These are phyloP conservation scores for Tupiocoris notatus DNA, from an alignment of 2,888 invertebrate genomes.

Conservation along the genomic window DNA sequence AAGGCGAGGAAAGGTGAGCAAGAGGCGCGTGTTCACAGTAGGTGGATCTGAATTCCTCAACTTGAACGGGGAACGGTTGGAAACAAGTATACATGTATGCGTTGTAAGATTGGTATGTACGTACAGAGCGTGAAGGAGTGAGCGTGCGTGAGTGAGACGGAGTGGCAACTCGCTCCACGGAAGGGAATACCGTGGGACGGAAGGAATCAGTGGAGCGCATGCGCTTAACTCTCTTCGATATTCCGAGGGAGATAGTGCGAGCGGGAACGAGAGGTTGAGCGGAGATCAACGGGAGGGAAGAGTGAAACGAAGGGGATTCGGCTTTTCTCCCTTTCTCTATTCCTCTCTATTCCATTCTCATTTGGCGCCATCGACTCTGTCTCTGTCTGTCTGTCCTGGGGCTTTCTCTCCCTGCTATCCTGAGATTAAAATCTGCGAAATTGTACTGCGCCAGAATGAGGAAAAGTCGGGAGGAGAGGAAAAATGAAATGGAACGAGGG, in stretches of 20 bases:
- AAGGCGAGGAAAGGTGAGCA: neutral
- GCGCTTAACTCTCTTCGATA: conserved; percentile 38
- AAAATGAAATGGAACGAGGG: neutral
- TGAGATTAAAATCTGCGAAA: conserved; percentile 47
- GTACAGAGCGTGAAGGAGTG: no score
- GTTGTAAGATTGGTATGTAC: no score
- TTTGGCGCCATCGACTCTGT: neutral
- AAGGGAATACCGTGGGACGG: conserved; percentile 16
- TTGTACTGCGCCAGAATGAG: conserved; percentile 39
- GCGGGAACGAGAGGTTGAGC: neutral
- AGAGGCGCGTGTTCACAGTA: no score
- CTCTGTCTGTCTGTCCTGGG: neutral
- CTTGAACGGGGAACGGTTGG: neutral
- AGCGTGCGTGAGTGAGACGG: neutral
- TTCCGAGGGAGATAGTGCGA: conserved; percentile 26
- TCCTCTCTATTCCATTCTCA: neutral
- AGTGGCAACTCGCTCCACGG: conserved; percentile 8
- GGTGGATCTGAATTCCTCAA: no score
- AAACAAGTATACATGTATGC: neutral
- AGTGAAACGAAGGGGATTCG: conserved; percentile 4
- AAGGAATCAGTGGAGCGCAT: conserved; percentile 29
- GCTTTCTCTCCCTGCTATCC: neutral
- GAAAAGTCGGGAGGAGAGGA: neutral
- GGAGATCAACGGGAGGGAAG: conserved; percentile 19
- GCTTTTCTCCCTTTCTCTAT: neutral